phyloP scores from a whole-genome alignment of 2,113 vertebrate genomes.

The Ochotona princeps region DNA sequence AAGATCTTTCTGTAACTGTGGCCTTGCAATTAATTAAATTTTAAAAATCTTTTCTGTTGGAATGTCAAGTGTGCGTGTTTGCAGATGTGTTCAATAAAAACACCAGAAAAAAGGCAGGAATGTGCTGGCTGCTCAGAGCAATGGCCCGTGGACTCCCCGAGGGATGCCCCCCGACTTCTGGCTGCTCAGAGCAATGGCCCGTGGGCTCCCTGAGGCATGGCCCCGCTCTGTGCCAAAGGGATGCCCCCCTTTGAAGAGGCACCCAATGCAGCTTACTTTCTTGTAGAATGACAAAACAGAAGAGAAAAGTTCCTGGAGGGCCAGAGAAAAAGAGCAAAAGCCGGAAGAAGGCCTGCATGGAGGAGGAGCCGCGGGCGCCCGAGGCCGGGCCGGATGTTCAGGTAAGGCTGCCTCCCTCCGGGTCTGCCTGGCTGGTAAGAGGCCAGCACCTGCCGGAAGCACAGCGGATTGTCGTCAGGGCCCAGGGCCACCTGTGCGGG shows the following conservation, averaged over 20 bases:
- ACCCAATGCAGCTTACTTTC: not conserved
- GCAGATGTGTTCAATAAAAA: not conserved
- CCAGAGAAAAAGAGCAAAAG: conserved; percentile 73
- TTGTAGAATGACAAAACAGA: conserved; percentile 77
- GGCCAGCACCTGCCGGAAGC: not conserved
- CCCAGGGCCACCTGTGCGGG: too few species aligned
- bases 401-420: conserved; percentile 36
- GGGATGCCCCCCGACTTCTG: not conserved
- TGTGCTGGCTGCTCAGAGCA: too few species aligned
- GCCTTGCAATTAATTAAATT: too few species aligned
- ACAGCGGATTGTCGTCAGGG: too few species aligned
- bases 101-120: not conserved
- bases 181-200: too few species aligned
- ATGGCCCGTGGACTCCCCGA: too few species aligned
- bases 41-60: not conserved
- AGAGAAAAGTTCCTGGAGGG: conserved; percentile 46
- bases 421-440: not conserved
- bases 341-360: not conserved
- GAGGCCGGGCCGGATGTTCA: not conserved
- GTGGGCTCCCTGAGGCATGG: not conserved
- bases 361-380: accelerated
- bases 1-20: too few species aligned
- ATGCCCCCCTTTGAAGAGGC: not conserved
- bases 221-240: not conserved
- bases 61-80: not conserved